Conservation (phyloP, 2,797 vertebrate genomes). For the Pterois miles region DNA sequence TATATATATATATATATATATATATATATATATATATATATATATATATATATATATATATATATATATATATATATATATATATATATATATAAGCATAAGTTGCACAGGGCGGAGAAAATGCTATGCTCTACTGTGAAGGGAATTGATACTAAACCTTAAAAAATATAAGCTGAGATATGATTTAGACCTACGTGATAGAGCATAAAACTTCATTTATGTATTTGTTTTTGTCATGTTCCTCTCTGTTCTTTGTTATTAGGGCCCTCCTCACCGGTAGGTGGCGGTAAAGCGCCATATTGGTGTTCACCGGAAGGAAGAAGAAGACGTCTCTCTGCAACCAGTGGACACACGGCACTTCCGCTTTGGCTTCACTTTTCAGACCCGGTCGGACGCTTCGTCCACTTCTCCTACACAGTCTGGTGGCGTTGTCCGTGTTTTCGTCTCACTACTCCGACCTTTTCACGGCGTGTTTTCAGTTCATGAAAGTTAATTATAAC, state of each 20-base stretch:
- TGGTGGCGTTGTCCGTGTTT: neutral
- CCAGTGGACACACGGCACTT: neutral
- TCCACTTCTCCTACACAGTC: neutral
- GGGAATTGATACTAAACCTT: neutral
- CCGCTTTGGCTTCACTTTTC: constrained; percentile 8
- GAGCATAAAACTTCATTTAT: neutral
- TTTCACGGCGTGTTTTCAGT: neutral
- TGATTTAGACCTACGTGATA: too few relatives aligned
- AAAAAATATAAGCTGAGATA: too few relatives aligned
- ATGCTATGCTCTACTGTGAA: too few relatives aligned
- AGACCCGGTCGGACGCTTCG: neutral
- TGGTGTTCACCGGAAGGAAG: neutral
- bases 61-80: too few relatives aligned
- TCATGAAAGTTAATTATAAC: neutral
- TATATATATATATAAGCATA: too few relatives aligned
- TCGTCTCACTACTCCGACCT: too few relatives aligned
- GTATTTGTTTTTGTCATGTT: neutral
- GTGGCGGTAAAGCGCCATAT: neutral
- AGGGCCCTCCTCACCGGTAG: neutral
- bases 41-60: too few relatives aligned
- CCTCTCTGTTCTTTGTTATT: neutral
- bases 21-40: too few relatives aligned
- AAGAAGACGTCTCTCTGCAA: neutral
- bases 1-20: too few relatives aligned
- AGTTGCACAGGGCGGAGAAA: too few relatives aligned